Conservation (phyloP, 1,140 invertebrate species). For the Zaprionus ornatus region DNA sequence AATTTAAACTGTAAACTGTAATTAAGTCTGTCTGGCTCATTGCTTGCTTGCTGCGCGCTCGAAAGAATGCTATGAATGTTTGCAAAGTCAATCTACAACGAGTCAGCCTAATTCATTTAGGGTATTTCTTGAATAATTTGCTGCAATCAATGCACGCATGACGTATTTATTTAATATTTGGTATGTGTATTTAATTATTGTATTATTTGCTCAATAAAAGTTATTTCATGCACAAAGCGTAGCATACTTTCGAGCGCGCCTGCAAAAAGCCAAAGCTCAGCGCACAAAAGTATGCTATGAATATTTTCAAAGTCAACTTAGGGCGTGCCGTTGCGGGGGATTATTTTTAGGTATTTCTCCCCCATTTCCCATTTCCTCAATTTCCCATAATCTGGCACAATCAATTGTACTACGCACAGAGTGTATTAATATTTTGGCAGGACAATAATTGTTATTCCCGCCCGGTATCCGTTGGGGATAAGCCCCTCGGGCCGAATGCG, state of each 20-base stretch:
- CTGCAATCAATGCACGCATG: background rate
- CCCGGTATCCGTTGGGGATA: slow-evolving; percentile 10
- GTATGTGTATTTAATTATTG: background rate
- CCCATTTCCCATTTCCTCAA: background rate
- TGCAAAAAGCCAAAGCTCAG: background rate
- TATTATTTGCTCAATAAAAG: background rate
- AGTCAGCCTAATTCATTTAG: background rate
- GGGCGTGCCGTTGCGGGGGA: background rate
- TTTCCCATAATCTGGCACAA: background rate
- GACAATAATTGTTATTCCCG: background rate
- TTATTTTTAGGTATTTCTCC: background rate
- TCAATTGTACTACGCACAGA: slow-evolving; percentile 8
- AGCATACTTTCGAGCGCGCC: background rate
- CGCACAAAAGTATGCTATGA: background rate
- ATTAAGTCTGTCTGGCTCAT: background rate
- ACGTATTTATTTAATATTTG: background rate
- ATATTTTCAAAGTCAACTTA: background rate
- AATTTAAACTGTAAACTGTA: slow-evolving; percentile 3
- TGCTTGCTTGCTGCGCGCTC: background rate
- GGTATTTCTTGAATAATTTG: background rate
- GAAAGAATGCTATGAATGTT: background rate
- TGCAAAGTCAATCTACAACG: background rate
- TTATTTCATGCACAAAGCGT: fast-evolving
- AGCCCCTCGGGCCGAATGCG: background rate
- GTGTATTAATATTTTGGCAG: slow-evolving; percentile 10